A percentile compares a stretch with the other conserved stretches of the same genome.
phyloP scores from a whole-genome alignment of 2,113 vertebrate genomes.

The Thalassarche chlororhynchos region DNA sequence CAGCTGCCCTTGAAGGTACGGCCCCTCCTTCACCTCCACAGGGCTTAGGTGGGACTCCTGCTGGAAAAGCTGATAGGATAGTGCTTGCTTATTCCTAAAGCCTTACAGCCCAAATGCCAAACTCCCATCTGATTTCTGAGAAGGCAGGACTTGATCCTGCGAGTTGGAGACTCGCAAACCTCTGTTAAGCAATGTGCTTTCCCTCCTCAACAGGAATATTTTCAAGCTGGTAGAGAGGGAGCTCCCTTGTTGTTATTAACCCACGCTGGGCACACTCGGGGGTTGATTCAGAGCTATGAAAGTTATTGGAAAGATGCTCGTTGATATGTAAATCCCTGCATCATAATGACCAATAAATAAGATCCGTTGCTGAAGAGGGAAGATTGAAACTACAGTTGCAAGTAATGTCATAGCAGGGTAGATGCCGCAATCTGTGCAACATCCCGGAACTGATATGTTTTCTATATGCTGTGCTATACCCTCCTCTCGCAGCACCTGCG shows the following conservation, averaged over 20 bases:
- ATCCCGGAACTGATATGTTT: not conserved
- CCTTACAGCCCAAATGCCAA: not conserved
- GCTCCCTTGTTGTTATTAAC: not conserved
- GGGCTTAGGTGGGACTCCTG: not conserved
- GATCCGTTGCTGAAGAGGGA: not conserved
- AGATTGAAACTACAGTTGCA: not conserved
- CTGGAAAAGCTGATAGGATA: not conserved
- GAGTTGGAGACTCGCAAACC: not conserved
- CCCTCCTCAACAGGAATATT: not conserved
- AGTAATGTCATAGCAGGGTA: conserved; percentile 9
- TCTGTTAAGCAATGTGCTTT: not conserved
- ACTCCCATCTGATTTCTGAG: not conserved
- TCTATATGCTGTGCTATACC: not conserved
- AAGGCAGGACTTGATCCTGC: not conserved
- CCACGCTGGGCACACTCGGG: not conserved
- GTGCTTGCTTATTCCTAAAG: not conserved
- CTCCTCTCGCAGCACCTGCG: not conserved
- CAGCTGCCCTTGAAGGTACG: not conserved
- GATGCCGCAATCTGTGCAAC: not conserved
- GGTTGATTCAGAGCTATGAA: not conserved
- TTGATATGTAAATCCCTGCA: not conserved
- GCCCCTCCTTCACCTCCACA: not conserved
- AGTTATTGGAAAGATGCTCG: not conserved
- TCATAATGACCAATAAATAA: conserved; percentile 39
- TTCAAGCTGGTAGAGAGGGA: not conserved